Evolutionary conservation across 2,888 invertebrate species (phyloP), one percentile per base, ranked within the genome.

Genomic region (Disparrhopalites patrizii): DNA sequence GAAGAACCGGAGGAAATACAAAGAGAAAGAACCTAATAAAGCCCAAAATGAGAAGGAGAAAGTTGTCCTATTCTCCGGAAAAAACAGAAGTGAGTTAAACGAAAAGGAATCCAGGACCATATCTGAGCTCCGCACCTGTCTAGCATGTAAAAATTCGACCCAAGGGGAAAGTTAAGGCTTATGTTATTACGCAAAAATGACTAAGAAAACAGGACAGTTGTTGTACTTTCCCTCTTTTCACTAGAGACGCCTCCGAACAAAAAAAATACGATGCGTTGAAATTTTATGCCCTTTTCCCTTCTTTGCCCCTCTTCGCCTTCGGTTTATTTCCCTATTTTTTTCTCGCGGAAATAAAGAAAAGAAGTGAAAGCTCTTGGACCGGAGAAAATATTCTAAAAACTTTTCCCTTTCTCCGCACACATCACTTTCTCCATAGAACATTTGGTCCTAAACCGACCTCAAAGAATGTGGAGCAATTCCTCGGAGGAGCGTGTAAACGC

Each of bases 161-260:
- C 71, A 27, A 55, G 72, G 71, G 73, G 67, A 64, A 68, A 70
- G 65, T 73, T 72, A 68, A 62, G 66, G 68, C 63, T 68, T 66
- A 71, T 70, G 68, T 69, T 70, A 73, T 72, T 73, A 70, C 69
- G 62, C 64, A 72, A 70, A 70, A 70, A 72, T 71, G 69, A 68
- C 65, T 69, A 57, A 52, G 70, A 71, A 71, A 73, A 61, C 60
- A 50, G 60, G 60, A 61, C 60, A 61, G 51, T 61, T 61, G 50
- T 50, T 61, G 50, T 50, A 31, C 60, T n/a, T 50, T 31, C n/a
- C 33, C n/a, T n/a, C n/a, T n/a, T 30, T 31, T 30, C 56, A 43
- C 8, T 43, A 4, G 43, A 43, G 43, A 43, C 20, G 8, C 43
- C 23, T 1, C 15, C 13, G 33, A 23, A 33, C 13, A 10, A 55